These are phyloP conservation scores for Dynastes hyllus DNA, from an alignment of 2,888 invertebrate species.

Conservation along the genomic window DNA sequence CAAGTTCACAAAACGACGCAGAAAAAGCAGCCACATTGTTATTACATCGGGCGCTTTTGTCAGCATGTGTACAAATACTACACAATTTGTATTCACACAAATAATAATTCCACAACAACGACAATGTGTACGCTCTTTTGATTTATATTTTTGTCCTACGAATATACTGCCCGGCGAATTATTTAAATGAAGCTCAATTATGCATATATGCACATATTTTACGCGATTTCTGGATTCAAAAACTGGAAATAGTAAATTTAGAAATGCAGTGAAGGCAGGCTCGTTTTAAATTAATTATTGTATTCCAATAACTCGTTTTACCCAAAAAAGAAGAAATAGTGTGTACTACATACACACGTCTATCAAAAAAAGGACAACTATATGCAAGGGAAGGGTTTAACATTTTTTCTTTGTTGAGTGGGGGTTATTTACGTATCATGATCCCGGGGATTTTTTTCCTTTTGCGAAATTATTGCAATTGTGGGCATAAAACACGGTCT, in stretches of 20 bases:
- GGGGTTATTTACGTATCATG: too few species aligned
- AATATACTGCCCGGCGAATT: neutral
- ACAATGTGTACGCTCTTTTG: constrained; percentile 19
- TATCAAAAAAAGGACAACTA: too few species aligned
- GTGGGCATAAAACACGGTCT: too few species aligned
- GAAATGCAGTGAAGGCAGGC: neutral
- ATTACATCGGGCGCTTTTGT: constrained; percentile 29
- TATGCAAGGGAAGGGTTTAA: too few species aligned
- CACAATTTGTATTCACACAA: constrained; percentile 28
- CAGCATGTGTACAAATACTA: constrained; percentile 23
- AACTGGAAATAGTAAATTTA: constrained; percentile 21
- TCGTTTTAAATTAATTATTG: too few species aligned
- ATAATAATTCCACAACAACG: constrained; percentile 25
- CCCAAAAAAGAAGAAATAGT: too few species aligned
- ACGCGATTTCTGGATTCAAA: constrained; percentile 9
- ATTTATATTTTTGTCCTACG: constrained; percentile 23
- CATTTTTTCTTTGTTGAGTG: too few species aligned
- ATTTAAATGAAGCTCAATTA: constrained; percentile 21
- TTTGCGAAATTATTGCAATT: too few species aligned
- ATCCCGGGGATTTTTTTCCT: too few species aligned
- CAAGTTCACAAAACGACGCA: constrained; percentile 9
- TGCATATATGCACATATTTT: constrained; percentile 31
- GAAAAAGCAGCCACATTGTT: constrained; percentile 26
- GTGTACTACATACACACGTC: too few species aligned
- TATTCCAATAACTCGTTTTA: too few species aligned